These are phyloP conservation scores for Macrophya alboannulata DNA, from an alignment of 2,888 invertebrate genomes.

Conservation along the genomic window DNA sequence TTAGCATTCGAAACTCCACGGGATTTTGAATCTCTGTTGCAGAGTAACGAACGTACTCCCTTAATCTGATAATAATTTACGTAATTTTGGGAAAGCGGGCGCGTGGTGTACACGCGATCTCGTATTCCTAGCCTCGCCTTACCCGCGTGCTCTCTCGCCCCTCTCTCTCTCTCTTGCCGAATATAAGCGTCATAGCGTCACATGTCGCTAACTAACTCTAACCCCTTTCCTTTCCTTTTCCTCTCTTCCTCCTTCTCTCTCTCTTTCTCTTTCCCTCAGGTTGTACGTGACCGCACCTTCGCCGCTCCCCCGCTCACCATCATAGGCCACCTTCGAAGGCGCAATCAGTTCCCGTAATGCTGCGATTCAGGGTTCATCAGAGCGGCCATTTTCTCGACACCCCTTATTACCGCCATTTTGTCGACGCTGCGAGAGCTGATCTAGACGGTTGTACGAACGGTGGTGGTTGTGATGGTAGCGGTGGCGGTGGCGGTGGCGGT, in stretches of 20 bases:
- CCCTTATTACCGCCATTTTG: conserved; percentile 77
- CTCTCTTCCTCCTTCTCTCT: background rate
- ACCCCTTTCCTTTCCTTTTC: conserved; percentile 18
- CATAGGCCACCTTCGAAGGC: conserved; percentile 63
- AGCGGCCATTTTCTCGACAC: conserved; percentile 76
- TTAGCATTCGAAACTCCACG: conserved; percentile 52
- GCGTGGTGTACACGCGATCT: conserved; percentile 1
- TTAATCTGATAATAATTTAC: conserved; percentile 56
- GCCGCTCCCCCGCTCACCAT: background rate
- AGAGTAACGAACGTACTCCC: conserved; percentile 46
- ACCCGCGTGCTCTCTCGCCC: conserved; percentile 53
- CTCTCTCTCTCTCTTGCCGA: conserved; percentile 45
- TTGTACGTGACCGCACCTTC: conserved; percentile 54
- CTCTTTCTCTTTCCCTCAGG: background rate
- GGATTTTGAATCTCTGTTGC: conserved; percentile 44
- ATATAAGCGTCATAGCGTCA: conserved; percentile 49
- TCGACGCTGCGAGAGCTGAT: conserved; percentile 62
- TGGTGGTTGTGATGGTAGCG: background rate
- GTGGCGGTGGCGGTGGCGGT: conserved; percentile 1
- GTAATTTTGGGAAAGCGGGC: conserved; percentile 43
- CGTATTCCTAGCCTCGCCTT: conserved; percentile 53
- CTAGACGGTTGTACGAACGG: conserved; percentile 57
- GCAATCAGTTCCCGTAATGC: conserved; percentile 76
- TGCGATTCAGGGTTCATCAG: conserved; percentile 77
- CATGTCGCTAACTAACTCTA: conserved; percentile 54